Evolutionary conservation across 1,140 invertebrate genomes (phyloP), one percentile per base, ranked within the genome.

Genomic region (Protaetia brevitarsis): DNA sequence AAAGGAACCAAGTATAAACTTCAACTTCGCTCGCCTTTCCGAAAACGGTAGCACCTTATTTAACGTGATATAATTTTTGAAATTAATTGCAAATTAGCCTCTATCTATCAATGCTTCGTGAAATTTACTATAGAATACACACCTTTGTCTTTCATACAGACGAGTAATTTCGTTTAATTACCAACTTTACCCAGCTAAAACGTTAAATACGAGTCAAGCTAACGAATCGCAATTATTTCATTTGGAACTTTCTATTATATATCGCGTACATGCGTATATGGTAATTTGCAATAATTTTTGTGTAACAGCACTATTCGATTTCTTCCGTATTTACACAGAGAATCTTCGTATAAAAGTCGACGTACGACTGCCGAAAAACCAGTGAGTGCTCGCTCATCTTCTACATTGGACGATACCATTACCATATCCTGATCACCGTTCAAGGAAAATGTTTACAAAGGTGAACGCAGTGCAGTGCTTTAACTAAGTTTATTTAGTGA

Each of bases 221-320:
- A n/a, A n/a, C 34, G 8, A 45, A 45, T 19, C 16, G 23, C 37
- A 45, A 45, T 45, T 45, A 45, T 45, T 45, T 45, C n/a, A n/a
- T n/a, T n/a, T n/a, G n/a, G 23, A 13, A 45, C 37, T 45, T 45
- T 45, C 37, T 45, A 45, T 45, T 45, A 45, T 45, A 19, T 19
- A 5, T 19, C 23, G 23, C 23, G 16, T 7, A 19, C 23, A 45
- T 45, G 8, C 7, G 6, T 45, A 16, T 45, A 45, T 45, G 37
- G 37, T 45, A 45, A 45, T 45, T 13, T 13, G 34, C 16, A 36
- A 36, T 45, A 45, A 45, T 13, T 45, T 45, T 45, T 45, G 37
- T 45, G 37, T 45, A 45, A 45, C 23, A 45, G 3, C 16, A 19
- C 37, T 21, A 21, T 45, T 16, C 8, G 37, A 19, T 45, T 45